A percentile compares a stretch with the other conserved stretches of the same genome.
phyloP scores from a whole-genome alignment of 1,140 invertebrate species.

The Agrypnia vestita region DNA sequence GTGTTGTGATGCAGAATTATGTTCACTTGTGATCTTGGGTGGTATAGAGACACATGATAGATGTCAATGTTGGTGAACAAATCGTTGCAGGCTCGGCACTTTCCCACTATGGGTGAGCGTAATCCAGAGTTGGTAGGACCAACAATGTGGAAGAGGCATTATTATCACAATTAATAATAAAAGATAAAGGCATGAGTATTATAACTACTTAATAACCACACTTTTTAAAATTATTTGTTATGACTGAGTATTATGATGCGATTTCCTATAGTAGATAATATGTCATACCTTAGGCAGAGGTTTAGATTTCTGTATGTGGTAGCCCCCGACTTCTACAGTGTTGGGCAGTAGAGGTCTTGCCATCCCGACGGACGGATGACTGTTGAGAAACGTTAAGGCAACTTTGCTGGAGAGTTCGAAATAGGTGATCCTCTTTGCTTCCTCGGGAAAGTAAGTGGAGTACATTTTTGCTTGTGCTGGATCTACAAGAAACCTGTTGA shows the following conservation, averaged over 20 bases:
- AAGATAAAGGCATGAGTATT: neutral
- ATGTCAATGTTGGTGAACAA: no score
- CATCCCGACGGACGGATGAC: constrained; percentile 52
- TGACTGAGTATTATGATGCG: neutral
- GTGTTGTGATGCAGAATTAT: no score
- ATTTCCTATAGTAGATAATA: neutral
- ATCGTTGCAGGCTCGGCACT: no score
- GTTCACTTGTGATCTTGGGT: no score
- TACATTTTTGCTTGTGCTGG: constrained; percentile 43
- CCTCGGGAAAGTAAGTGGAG: constrained; percentile 48
- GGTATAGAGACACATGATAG: no score
- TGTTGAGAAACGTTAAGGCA: constrained; percentile 44
- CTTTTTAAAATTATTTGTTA: neutral
- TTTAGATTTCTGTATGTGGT: constrained; percentile 50
- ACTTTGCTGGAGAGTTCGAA: constrained; percentile 44
- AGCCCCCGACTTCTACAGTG: constrained; percentile 54
- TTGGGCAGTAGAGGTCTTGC: constrained; percentile 52
- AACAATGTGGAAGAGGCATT: neutral
- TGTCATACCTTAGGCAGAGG: constrained; percentile 52
- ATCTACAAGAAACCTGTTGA: constrained; percentile 31
- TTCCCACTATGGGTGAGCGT: no score
- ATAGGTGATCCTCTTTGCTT: constrained; percentile 48
- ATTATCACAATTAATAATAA: neutral
- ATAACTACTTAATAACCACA: neutral
- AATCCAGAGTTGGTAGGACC: neutral